A percentile compares a stretch with the other conserved stretches of the same genome.
Conservation (phyloP, 2,113 vertebrate genomes). For the Sander lucioperca region DNA sequence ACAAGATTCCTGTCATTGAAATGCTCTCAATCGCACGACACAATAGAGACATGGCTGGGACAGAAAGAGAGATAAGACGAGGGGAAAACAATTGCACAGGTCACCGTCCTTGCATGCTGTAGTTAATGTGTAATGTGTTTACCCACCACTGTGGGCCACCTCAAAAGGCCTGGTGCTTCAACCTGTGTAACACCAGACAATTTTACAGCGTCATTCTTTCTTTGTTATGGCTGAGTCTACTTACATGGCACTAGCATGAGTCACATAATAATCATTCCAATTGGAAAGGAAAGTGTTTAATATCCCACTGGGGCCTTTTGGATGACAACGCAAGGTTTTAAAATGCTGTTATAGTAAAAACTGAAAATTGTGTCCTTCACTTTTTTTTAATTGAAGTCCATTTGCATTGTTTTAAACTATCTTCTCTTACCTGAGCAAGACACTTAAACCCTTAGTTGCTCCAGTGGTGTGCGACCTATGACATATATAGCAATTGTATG, state of each 20-base stretch:
- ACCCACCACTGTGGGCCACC: conserved; percentile 23
- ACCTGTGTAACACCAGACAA: conserved; percentile 10
- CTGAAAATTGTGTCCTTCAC: conserved; percentile 3
- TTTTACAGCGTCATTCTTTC: conserved; percentile 5
- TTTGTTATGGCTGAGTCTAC: conserved; percentile 38
- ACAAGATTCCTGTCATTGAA: conserved; percentile 72
- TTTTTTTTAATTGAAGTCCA: background rate
- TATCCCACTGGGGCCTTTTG: background rate
- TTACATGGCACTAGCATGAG: conserved; percentile 21
- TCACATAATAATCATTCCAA: conserved; percentile 32
- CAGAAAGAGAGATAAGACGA: conserved; percentile 48
- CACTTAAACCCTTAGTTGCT: no score
- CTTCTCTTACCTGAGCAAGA: no score
- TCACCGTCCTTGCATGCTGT: conserved; percentile 34
- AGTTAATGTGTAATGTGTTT: conserved; percentile 42
- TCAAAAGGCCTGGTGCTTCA: conserved; percentile 27
- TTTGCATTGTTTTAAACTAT: background rate
- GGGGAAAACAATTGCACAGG: conserved; percentile 50
- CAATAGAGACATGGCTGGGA: conserved; percentile 49
- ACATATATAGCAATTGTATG: no score
- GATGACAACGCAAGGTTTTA: conserved; percentile 18
- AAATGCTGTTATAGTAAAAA: background rate
- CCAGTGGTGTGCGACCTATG: no score
- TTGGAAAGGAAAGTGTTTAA: conserved; percentile 25
- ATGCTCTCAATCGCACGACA: conserved; percentile 50